These are phyloP conservation scores for Leptocoma aspasia DNA, from an alignment of 2,113 vertebrate genomes.

Conservation along the genomic window DNA sequence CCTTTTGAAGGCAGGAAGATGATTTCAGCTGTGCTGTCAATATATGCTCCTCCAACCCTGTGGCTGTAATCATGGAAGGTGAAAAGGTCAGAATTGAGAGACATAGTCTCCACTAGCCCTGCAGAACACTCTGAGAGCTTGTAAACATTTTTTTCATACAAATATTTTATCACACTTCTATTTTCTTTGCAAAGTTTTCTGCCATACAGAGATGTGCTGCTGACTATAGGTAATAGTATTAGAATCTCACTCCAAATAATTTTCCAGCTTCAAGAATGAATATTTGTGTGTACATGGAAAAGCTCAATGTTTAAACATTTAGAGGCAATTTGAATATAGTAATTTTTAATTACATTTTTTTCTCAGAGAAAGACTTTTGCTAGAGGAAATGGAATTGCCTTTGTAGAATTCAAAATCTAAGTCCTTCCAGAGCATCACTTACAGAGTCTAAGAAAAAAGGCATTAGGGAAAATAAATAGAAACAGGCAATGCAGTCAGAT, in stretches of 20 bases:
- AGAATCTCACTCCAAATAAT: background rate
- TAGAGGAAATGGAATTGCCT: background rate
- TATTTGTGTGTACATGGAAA: background rate
- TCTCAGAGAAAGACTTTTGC: background rate
- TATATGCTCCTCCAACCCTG: constrained; percentile 87
- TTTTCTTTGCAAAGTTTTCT: background rate
- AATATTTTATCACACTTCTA: background rate
- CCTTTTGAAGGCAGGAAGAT: constrained; percentile 81
- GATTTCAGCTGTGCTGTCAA: constrained; percentile 82
- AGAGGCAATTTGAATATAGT: background rate
- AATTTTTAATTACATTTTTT: background rate
- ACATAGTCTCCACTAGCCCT: background rate
- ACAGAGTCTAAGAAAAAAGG: background rate
- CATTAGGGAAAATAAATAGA: background rate
- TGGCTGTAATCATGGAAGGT: constrained; percentile 66
- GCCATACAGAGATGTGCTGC: background rate
- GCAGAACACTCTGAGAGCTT: background rate
- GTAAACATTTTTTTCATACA: background rate
- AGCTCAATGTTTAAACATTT: background rate
- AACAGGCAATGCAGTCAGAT: background rate
- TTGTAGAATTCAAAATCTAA: background rate
- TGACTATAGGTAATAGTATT: background rate
- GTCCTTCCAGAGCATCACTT: background rate
- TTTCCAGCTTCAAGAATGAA: background rate
- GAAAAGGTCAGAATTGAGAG: background rate